Conservation (phyloP, 2,888 invertebrate species). For the Spisula solida region DNA sequence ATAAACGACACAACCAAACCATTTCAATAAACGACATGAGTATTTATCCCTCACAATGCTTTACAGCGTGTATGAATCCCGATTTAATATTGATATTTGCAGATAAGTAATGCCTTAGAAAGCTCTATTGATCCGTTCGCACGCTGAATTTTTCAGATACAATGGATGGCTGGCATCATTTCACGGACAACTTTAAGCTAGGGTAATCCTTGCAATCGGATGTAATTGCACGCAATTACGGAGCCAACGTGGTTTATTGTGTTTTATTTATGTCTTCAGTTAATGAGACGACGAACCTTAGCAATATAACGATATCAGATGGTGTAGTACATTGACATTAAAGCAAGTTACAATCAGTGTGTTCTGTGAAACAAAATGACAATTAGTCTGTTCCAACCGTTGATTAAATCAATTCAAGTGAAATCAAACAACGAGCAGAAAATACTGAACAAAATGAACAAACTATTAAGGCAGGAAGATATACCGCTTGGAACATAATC, state of each 20-base stretch:
- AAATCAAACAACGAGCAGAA: background rate
- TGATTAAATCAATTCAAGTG: background rate
- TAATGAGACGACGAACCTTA: background rate
- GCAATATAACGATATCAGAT: background rate
- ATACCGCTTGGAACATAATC: too few relatives aligned
- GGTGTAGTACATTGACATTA: background rate
- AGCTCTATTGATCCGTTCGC: constrained; percentile 31
- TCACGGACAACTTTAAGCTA: background rate
- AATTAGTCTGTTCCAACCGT: background rate
- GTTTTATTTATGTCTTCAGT: background rate
- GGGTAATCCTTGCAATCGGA: background rate
- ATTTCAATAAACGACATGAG: constrained; percentile 36
- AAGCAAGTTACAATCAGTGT: background rate
- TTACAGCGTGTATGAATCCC: constrained; percentile 30
- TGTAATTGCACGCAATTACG: background rate
- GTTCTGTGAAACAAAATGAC: background rate
- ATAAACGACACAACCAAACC: constrained; percentile 5
- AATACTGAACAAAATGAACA: background rate
- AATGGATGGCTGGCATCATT: background rate
- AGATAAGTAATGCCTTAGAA: constrained; percentile 35
- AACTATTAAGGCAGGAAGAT: background rate
- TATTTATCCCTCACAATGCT: constrained; percentile 13
- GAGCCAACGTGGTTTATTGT: background rate
- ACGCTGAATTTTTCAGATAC: background rate
- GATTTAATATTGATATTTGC: constrained; percentile 49